Evolutionary conservation across 2,888 invertebrate species (phyloP).

Genomic region (Celastrina argiolus): DNA sequence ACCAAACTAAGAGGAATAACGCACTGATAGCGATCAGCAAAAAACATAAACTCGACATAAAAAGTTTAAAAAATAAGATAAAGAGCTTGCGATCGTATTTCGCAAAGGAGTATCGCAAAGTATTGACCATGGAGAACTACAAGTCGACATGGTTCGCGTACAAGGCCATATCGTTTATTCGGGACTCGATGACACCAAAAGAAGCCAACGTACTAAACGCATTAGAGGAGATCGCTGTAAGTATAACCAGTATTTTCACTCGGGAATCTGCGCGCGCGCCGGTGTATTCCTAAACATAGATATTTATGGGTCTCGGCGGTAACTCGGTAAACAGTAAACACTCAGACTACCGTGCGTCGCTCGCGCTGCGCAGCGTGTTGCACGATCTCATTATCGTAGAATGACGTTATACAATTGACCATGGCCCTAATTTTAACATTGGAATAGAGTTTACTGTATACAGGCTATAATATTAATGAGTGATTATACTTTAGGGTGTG

Average conservation of each 20-base stretch:
- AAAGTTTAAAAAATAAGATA: constrained; percentile 10
- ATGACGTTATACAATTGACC: neutral
- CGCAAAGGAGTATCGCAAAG: constrained; percentile 2
- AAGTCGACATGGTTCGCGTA: constrained; percentile 4
- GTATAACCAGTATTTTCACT: neutral
- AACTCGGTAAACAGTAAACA: neutral
- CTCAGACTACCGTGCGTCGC: neutral
- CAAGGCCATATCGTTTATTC: neutral
- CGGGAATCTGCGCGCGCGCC: neutral
- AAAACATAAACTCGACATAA: constrained; percentile 2
- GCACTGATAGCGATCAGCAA: constrained; percentile 7
- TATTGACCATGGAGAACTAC: neutral
- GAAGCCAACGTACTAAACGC: neutral
- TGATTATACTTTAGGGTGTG: no score
- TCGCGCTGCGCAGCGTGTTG: neutral
- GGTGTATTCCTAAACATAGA: neutral
- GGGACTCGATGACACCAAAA: constrained; percentile 1
- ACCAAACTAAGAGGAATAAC: neutral
- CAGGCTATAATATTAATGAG: no score
- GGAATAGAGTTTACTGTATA: no score
- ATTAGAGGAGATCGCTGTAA: constrained; percentile 1
- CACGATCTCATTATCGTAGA: neutral
- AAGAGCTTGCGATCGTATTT: constrained; percentile 15
- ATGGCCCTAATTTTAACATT: no score
- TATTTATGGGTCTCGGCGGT: neutral